Conservation (phyloP, 35 echinoderm and acorn worm genomes). For the Anneissia japonica region DNA sequence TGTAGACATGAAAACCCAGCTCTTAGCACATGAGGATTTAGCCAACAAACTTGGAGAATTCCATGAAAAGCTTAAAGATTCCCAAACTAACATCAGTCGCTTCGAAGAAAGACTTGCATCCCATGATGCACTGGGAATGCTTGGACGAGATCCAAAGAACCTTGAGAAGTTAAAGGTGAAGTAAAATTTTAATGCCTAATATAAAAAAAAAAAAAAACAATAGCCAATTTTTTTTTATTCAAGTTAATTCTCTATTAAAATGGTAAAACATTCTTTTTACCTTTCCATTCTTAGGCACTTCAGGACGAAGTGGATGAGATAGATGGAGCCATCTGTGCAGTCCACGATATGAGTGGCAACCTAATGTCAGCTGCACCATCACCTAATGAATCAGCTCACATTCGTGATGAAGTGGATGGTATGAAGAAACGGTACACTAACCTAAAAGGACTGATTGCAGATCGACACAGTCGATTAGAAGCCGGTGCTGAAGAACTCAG, state of each 20-base stretch:
- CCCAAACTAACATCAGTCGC: constrained; percentile 56
- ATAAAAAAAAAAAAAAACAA: background rate
- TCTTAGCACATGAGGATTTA: background rate
- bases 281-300: constrained; percentile 37
- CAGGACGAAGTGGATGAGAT: constrained; percentile 66
- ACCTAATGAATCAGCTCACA: constrained; percentile 59
- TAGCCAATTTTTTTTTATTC: background rate
- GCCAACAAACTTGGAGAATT: constrained; percentile 55
- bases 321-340: constrained; percentile 50
- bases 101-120: constrained; percentile 77
- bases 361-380: constrained; percentile 81
- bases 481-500: constrained; percentile 73
- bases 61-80: constrained; percentile 75
- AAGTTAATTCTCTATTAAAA: background rate
- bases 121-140: constrained; percentile 55
- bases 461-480: constrained; percentile 63
- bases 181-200: background rate
- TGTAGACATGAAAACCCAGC: background rate
- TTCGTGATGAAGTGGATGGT: constrained; percentile 83
- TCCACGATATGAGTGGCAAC: constrained; percentile 72
- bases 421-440: constrained; percentile 67
- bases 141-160: constrained; percentile 53
- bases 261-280: background rate
- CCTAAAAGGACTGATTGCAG: constrained; percentile 67
- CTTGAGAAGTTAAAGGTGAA: constrained; percentile 88